Evolutionary conservation across 2,888 invertebrate species (phyloP).

Genomic region (Nymphalis polychloros): DNA sequence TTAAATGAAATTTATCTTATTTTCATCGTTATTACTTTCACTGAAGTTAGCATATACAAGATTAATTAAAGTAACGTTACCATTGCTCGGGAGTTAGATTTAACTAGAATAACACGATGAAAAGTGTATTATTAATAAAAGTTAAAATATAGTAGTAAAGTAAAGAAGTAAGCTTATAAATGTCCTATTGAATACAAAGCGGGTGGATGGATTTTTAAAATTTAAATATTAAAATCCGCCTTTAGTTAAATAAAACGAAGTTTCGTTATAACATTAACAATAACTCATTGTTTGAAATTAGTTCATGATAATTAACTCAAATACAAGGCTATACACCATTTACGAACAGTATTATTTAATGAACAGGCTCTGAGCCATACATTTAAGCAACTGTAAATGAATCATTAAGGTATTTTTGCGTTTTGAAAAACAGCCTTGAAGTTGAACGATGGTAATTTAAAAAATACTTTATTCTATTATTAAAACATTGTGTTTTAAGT

Average conservation of each 20-base stretch:
- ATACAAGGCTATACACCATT: conserved; percentile 51
- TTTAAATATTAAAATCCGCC: no score
- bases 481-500: neutral
- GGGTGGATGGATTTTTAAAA: no score
- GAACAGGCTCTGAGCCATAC: conserved; percentile 46
- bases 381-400: conserved; percentile 22
- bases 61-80: no score
- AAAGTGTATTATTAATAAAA: no score
- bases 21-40: no score
- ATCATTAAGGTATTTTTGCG: conserved; percentile 20
- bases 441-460: neutral
- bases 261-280: conserved; percentile 14
- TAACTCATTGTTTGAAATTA: conserved; percentile 36
- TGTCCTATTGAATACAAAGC: no score
- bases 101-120: no score
- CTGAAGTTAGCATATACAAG: no score
- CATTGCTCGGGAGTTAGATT: no score
- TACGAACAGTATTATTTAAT: conserved; percentile 55
- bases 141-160: no score
- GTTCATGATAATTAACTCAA: conserved; percentile 52
- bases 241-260: neutral
- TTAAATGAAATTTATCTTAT: no score
- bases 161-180: no score
- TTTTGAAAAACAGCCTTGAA: conserved; percentile 19
- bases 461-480: neutral